These are phyloP conservation scores for Tursiops truncatus DNA, from an alignment of 2,113 vertebrate species.

Conservation along the genomic window DNA sequence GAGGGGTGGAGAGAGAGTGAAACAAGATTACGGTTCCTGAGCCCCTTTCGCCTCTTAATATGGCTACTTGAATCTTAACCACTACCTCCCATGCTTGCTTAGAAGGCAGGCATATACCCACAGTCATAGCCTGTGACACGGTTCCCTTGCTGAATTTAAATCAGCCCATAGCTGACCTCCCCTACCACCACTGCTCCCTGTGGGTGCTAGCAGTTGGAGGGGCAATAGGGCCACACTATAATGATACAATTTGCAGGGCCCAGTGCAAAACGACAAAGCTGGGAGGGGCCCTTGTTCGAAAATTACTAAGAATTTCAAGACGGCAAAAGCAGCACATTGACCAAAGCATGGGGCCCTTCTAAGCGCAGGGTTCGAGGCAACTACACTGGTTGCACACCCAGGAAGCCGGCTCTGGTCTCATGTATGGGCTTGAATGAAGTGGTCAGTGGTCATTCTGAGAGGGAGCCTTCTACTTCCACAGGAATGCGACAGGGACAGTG, in stretches of 20 bases:
- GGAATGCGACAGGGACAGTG: not conserved
- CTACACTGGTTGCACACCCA: too few species aligned
- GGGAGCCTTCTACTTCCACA: not conserved
- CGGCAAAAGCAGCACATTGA: not conserved
- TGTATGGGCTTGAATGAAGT: not conserved
- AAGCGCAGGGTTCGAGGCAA: not conserved
- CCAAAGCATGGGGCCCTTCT: fast-evolving
- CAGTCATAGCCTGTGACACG: not conserved
- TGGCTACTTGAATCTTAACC: not conserved
- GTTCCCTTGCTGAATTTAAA: not conserved
- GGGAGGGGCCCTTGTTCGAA: not conserved
- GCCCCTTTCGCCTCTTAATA: not conserved
- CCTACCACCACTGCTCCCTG: too few species aligned
- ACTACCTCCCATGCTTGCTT: not conserved
- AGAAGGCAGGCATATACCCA: not conserved
- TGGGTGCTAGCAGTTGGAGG: not conserved
- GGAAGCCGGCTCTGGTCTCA: not conserved
- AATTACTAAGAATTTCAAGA: not conserved
- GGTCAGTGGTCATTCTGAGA: not conserved
- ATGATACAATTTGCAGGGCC: not conserved
- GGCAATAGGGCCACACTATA: not conserved
- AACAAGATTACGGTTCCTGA: not conserved
- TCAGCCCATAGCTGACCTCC: not conserved
- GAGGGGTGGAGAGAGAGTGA: not conserved
- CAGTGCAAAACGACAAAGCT: not conserved